These are phyloP conservation scores for Epistrophe eligans DNA, from an alignment of 2,888 invertebrate species.

Conservation along the genomic window DNA sequence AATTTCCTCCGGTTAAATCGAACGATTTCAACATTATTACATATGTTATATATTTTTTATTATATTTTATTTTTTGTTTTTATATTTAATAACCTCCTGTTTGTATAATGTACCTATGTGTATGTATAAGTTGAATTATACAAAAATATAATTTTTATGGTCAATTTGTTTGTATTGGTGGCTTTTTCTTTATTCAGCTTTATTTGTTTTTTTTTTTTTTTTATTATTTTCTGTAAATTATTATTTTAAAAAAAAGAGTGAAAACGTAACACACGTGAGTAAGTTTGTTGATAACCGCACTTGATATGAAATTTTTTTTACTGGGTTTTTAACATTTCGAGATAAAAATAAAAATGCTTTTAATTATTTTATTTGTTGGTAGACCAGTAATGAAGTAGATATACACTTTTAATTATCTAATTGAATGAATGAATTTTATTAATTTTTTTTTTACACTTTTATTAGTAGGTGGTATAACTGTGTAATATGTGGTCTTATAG, in stretches of 20 bases:
- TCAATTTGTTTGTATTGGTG: constrained; percentile 13
- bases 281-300: constrained; percentile 26
- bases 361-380: constrained; percentile 22
- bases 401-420: constrained; percentile 25
- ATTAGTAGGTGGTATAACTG: not conserved
- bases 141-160: not conserved
- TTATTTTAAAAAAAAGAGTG: constrained; percentile 6
- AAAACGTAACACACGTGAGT: constrained; percentile 20
- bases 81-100: not conserved
- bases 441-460: not conserved
- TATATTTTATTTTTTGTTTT: not conserved
- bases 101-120: too few relatives aligned
- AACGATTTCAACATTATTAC: constrained; percentile 74
- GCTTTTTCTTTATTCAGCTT: constrained; percentile 15
- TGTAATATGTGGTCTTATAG: not conserved
- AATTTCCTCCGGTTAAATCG: constrained; percentile 69
- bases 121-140: not conserved
- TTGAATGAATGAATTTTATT: constrained; percentile 19
- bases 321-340: not conserved
- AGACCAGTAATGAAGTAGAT: constrained; percentile 1
- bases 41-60: not conserved
- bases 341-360: not conserved
- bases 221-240: constrained; percentile 24
- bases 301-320: constrained; percentile 11
- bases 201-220: not conserved